These are phyloP conservation scores for Oxyscelio sp. DNA, from an alignment of 2,888 invertebrate species.

Conservation along the genomic window DNA sequence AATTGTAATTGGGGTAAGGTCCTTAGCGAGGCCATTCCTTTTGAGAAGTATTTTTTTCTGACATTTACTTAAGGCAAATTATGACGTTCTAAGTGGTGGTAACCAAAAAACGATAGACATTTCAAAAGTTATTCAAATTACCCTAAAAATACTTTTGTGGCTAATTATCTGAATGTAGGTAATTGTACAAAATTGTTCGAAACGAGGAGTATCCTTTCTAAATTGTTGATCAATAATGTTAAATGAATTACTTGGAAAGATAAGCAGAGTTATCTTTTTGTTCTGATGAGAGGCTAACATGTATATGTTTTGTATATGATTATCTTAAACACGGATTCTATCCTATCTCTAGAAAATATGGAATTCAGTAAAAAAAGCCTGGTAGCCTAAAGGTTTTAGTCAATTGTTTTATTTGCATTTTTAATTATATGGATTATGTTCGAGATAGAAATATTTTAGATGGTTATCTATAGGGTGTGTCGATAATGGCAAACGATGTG, in stretches of 20 bases:
- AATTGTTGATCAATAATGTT: slow-evolving; percentile 39
- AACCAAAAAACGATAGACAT: slow-evolving; percentile 12
- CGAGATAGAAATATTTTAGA: slow-evolving; percentile 26
- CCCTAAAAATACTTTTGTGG: background rate
- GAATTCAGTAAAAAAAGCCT: slow-evolving; percentile 51
- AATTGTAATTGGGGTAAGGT: slow-evolving; percentile 23
- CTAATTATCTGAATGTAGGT: slow-evolving; percentile 16
- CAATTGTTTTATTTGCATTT: slow-evolving; percentile 64
- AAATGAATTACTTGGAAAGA: slow-evolving; percentile 38
- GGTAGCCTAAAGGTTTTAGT: slow-evolving; percentile 66
- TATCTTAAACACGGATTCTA: slow-evolving; percentile 52
- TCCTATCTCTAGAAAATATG: slow-evolving; percentile 27
- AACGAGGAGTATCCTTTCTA: slow-evolving; percentile 26
- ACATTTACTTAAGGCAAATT: slow-evolving; percentile 49
- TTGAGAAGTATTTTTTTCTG: slow-evolving; percentile 35
- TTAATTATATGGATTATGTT: slow-evolving; percentile 63
- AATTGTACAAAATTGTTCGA: slow-evolving; percentile 32
- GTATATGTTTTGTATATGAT: slow-evolving; percentile 39
- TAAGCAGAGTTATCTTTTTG: slow-evolving; percentile 5
- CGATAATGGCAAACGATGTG: slow-evolving; percentile 9
- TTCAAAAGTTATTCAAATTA: slow-evolving; percentile 43
- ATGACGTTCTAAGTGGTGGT: slow-evolving; percentile 30
- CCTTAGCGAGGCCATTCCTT: background rate
- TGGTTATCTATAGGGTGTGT: slow-evolving; percentile 17
- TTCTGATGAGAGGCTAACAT: slow-evolving; percentile 3